phyloP scores from a whole-genome alignment of 2,797 vertebrate species.

The Brotogeris chrysoptera region DNA sequence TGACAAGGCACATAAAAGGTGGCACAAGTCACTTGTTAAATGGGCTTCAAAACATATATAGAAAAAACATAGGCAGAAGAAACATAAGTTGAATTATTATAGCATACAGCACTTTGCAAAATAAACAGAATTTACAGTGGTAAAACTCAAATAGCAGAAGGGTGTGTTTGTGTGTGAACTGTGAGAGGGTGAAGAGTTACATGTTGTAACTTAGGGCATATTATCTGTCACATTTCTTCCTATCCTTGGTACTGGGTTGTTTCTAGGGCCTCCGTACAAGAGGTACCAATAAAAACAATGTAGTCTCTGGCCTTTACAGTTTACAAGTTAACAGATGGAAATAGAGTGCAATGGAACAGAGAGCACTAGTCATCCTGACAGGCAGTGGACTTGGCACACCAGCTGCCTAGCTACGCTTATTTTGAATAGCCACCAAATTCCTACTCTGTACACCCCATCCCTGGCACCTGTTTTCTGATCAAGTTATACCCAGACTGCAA shows the following conservation, averaged over 20 bases:
- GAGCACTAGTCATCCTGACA: not conserved
- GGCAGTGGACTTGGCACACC: not conserved
- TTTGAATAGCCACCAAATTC: not conserved
- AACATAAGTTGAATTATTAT: not conserved
- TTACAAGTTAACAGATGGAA: not conserved
- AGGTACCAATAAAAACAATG: not conserved
- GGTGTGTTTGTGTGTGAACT: not conserved
- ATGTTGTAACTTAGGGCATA: not conserved
- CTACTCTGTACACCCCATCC: not conserved
- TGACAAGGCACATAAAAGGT: rapidly evolving
- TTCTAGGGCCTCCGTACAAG: not conserved
- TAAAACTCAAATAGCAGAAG: not conserved
- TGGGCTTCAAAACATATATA: not conserved
- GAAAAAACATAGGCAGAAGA: not conserved
- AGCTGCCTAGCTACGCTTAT: not conserved
- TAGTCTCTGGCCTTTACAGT: not conserved
- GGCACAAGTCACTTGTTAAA: not conserved
- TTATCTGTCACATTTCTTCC: not conserved
- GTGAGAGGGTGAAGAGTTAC: not conserved
- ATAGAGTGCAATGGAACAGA: not conserved
- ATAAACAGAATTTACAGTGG: not conserved
- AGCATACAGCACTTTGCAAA: not conserved
- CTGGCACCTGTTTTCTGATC: not conserved
- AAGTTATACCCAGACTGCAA: conserved; percentile 5
- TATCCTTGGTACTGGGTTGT: not conserved